Conservation (phyloP, 2,888 invertebrate genomes). For the Thera britannica region DNA sequence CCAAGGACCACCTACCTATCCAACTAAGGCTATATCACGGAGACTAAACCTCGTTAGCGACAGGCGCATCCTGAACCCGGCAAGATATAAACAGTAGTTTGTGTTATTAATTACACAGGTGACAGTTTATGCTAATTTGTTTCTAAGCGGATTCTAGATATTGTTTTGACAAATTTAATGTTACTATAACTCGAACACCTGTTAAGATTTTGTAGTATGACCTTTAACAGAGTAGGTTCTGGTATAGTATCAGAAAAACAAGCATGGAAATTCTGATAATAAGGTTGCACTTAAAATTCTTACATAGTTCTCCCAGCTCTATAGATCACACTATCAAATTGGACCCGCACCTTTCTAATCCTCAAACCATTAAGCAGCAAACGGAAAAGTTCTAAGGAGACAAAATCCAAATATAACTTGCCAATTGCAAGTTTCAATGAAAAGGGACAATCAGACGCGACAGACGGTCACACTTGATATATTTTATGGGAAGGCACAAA, state of each 20-base stretch:
- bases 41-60: conserved; percentile 60
- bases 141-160: conserved; percentile 26
- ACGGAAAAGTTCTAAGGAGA: conserved; percentile 54
- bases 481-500: conserved; percentile 67
- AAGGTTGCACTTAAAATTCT: conserved; percentile 13
- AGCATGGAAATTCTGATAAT: too few species aligned
- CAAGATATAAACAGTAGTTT: conserved; percentile 38
- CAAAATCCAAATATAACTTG: conserved; percentile 71
- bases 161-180: conserved; percentile 5
- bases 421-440: conserved; percentile 78
- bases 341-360: conserved; percentile 23
- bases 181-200: background rate
- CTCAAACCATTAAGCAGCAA: conserved; percentile 39
- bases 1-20: conserved; percentile 31
- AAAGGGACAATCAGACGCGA: conserved; percentile 64
- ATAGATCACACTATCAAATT: conserved; percentile 5
- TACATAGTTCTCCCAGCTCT: conserved; percentile 12
- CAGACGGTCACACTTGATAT: conserved; percentile 60
- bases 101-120: conserved; percentile 38
- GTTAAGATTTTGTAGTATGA: background rate
- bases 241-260: too few species aligned
- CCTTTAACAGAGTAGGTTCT: background rate
- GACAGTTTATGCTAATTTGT: conserved; percentile 36
- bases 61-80: conserved; percentile 44
- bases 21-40: conserved; percentile 36